These are phyloP conservation scores for Brachionus asplanchnoidis DNA, from an alignment of 1,140 invertebrate genomes.

Conservation along the genomic window DNA sequence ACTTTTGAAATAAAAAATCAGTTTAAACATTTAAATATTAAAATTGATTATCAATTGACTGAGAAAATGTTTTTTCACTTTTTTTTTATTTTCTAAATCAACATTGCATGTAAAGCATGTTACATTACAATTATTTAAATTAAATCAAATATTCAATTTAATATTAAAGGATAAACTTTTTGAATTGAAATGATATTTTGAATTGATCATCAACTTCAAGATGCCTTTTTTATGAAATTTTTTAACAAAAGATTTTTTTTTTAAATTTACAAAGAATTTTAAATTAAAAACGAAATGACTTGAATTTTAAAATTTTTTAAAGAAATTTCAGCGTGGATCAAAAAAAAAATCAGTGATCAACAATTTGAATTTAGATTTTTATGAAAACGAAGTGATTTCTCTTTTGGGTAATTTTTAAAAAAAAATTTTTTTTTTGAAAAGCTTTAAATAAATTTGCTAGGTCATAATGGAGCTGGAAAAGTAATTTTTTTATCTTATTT, in stretches of 20 bases:
- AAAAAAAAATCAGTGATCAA: constrained; percentile 50
- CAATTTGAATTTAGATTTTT: constrained; percentile 53
- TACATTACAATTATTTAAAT: too few relatives aligned
- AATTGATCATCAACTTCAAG: too few relatives aligned
- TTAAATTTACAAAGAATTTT: neutral
- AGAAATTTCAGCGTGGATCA: constrained; percentile 4
- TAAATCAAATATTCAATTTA: too few relatives aligned
- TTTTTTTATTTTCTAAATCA: too few relatives aligned
- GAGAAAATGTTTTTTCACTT: too few relatives aligned
- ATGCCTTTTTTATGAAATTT: too few relatives aligned
- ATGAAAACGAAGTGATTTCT: constrained; percentile 57
- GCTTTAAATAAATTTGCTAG: neutral
- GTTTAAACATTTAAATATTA: too few relatives aligned
- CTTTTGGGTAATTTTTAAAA: constrained; percentile 46
- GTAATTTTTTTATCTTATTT: constrained; percentile 44
- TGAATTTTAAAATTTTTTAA: neutral
- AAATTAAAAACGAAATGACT: neutral
- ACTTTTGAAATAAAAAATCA: too few relatives aligned
- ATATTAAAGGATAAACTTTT: too few relatives aligned
- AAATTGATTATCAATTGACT: too few relatives aligned
- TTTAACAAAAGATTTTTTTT: neutral
- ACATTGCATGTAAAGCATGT: too few relatives aligned
- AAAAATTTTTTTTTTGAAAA: neutral
- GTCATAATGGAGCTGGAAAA: constrained; percentile 69
- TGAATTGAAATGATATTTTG: too few relatives aligned